Evolutionary conservation across 2,888 invertebrate genomes (phyloP), one percentile per base, ranked within the genome.

Genomic region (Melieria omissa): DNA sequence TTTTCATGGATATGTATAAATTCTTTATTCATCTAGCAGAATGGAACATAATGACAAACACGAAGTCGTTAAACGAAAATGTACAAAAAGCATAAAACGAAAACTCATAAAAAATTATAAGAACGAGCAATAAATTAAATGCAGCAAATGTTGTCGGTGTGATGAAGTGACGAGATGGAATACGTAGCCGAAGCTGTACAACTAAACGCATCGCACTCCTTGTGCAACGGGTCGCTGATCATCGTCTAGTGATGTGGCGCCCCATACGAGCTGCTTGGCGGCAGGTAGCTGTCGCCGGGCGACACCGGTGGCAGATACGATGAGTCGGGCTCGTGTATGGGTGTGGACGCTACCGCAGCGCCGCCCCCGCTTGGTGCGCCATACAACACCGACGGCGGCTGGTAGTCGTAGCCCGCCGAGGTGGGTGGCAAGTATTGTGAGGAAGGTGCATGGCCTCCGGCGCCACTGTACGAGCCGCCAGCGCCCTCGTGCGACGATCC

Each of bases 401-500:
- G 74, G 64, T 83, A 83, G 41, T 83, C 83, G 64, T 82, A 83
- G 16, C 81, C 83, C 1, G 73, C 58, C n/a, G 74, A 71, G 44
- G 49, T 64, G 9, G 82, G 78, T 5, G 79, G 70, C 68, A 81
- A 66, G 65, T 80, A 81, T 55, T 81, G 79, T 16, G 76, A 70
- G 10, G 66, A 75, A 57, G 79, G 77, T 55, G 76, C 74, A 73
- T 73, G 78, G 16, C 76, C 78, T 4, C 71, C 65, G 9, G 42
- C 65, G 5, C 16, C 29, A 9, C 16, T n/a, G 10, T 41, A 60
- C 1, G 70, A 46, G 5, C 47, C 54, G 5, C n/a, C 54, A 42
- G 61, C 57, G 58, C 79, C 77, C 69, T 86, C 86, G 62, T 83
- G 83, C 49, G 82, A 83, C 70, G 83, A 81, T 4, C 85, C 86